Evolutionary conservation across 2,113 vertebrate genomes (phyloP).

Genomic region (Dasyornis broadbenti): DNA sequence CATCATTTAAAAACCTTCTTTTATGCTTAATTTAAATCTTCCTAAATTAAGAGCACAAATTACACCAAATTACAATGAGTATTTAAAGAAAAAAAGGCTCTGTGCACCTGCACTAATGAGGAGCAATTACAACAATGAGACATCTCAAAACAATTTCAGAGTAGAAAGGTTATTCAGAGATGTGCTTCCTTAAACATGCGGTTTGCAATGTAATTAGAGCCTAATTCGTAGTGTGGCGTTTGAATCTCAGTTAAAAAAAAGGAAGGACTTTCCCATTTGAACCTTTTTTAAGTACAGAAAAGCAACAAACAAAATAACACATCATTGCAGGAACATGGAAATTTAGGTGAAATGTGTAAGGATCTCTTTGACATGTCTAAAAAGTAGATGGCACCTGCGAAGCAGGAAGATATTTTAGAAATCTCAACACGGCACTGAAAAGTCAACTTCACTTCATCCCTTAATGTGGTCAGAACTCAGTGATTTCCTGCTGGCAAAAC

Average conservation of each 20-base stretch:
- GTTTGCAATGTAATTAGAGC: slow-evolving; percentile 23
- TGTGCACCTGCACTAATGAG: slow-evolving; percentile 47
- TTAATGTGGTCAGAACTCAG: background rate
- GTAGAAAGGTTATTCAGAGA: slow-evolving; percentile 19
- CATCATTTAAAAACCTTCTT: background rate
- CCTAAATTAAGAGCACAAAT: slow-evolving; percentile 25
- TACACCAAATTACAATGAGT: slow-evolving; percentile 24
- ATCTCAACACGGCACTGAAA: background rate
- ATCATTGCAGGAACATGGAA: background rate
- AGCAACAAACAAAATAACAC: background rate
- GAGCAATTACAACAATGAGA: slow-evolving; percentile 47
- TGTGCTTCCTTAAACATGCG: background rate
- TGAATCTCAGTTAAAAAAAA: background rate
- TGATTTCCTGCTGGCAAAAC: background rate
- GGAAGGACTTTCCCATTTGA: background rate
- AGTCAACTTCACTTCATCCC: background rate
- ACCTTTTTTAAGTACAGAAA: slow-evolving; percentile 4
- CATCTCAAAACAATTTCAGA: slow-evolving; percentile 49
- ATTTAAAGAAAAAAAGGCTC: slow-evolving; percentile 47
- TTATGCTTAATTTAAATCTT: slow-evolving; percentile 30
- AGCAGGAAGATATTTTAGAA: background rate
- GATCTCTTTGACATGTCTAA: background rate
- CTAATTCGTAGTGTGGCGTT: background rate
- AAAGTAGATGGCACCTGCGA: background rate
- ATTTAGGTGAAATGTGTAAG: background rate